phyloP scores from a whole-genome alignment of 1,140 invertebrate species.

The Kradibia gibbosae region DNA sequence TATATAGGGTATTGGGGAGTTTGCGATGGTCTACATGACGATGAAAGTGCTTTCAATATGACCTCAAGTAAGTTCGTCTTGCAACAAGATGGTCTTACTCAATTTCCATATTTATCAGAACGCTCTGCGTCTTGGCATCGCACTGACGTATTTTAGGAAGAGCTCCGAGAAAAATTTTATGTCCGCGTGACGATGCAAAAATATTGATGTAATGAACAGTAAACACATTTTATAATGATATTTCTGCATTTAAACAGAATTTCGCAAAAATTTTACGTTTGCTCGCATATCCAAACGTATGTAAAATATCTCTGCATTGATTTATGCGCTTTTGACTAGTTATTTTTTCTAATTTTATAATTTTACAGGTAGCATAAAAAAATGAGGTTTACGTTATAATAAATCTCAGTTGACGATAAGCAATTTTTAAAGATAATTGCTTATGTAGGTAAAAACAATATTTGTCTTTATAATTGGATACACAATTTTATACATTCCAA shows the following conservation, averaged over 20 bases:
- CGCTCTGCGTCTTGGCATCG: not conserved
- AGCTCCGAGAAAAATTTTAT: conserved; percentile 27
- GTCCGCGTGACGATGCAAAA: conserved; percentile 34
- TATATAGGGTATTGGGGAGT: not conserved
- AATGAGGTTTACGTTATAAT: too few relatives aligned
- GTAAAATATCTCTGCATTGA: not conserved
- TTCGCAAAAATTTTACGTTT: not conserved
- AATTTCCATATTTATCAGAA: conserved; percentile 51
- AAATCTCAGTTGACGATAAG: too few relatives aligned
- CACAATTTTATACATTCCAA: too few relatives aligned
- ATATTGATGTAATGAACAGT: not conserved
- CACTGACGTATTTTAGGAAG: conserved; percentile 8
- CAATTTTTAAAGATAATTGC: too few relatives aligned
- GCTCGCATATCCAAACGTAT: not conserved
- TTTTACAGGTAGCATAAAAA: too few relatives aligned
- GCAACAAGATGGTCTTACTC: conserved; percentile 15
- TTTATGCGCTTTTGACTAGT: not conserved
- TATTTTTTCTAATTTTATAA: too few relatives aligned
- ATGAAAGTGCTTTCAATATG: not conserved
- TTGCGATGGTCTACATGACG: not conserved
- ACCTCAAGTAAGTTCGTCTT: not conserved
- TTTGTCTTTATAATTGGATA: too few relatives aligned
- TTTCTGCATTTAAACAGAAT: not conserved
- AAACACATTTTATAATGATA: not conserved
- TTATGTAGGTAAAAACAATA: too few relatives aligned